Evolutionary conservation across 2,797 vertebrate species (phyloP).

Genomic region (Lophotriccus pileatus): DNA sequence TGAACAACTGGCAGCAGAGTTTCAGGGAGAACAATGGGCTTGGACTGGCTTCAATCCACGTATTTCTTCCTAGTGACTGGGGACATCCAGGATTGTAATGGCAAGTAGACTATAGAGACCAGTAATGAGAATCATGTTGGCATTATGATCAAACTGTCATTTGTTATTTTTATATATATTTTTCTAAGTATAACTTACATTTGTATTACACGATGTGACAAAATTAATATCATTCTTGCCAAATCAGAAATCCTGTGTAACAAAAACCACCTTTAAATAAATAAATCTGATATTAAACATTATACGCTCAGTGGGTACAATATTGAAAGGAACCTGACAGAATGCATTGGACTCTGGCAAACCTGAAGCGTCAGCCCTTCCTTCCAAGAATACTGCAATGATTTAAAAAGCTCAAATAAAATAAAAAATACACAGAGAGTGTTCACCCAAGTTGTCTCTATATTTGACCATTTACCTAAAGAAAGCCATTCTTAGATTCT

Average conservation of each 20-base stretch:
- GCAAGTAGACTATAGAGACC: not conserved
- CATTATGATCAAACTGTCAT: not conserved
- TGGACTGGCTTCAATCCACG: not conserved
- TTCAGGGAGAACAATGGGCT: not conserved
- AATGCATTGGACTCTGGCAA: not conserved
- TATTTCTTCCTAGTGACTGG: not conserved
- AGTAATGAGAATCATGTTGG: not conserved
- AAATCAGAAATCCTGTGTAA: not conserved
- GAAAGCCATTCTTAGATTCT: not conserved
- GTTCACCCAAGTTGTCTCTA: not conserved
- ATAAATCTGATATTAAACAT: not conserved
- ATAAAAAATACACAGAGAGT: not conserved
- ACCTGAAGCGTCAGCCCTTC: not conserved
- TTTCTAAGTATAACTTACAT: not conserved
- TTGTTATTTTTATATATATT: not conserved
- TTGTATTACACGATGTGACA: not conserved
- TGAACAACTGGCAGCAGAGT: not conserved
- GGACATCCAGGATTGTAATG: fast-evolving
- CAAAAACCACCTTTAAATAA: not conserved
- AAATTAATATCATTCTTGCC: not conserved
- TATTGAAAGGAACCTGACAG: not conserved
- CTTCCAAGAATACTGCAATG: not conserved
- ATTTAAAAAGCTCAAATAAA: not conserved
- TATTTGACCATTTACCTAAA: not conserved
- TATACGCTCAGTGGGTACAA: fast-evolving